Percentiles rank a stretch among this genome's conserved stretches.
Conservation (phyloP, 2,797 vertebrate species). For the Danio kyathit region DNA sequence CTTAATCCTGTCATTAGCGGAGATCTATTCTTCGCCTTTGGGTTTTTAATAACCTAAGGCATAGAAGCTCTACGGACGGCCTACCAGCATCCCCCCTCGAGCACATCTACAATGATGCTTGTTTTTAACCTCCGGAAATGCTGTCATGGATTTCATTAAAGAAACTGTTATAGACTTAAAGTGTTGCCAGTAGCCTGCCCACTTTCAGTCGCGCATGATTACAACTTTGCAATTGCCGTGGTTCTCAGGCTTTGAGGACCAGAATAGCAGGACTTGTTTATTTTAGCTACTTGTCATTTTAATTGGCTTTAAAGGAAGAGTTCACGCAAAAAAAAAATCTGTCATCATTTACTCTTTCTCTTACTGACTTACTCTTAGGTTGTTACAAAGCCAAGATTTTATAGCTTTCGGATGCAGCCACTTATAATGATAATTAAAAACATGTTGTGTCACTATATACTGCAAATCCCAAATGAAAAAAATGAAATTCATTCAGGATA, state of each 20-base stretch:
- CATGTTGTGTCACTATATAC: too few species aligned
- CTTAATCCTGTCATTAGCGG: constrained; percentile 61
- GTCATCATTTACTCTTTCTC: background rate
- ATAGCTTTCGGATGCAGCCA: too few species aligned
- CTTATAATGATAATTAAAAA: too few species aligned
- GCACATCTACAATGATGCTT: constrained; percentile 13
- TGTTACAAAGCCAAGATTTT: background rate
- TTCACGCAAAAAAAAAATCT: background rate
- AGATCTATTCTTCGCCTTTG: constrained; percentile 45
- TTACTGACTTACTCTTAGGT: background rate
- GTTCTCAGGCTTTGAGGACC: constrained; percentile 1
- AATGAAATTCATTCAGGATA: too few species aligned
- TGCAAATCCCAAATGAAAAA: too few species aligned
- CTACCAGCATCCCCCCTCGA: constrained; percentile 24
- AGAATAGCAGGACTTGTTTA: constrained; percentile 5
- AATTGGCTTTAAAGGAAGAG: constrained; percentile 10
- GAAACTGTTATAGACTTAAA: constrained; percentile 14
- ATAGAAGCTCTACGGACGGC: background rate
- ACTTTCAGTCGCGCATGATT: constrained; percentile 4
- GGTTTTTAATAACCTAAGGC: constrained; percentile 40
- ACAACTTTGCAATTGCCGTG: constrained; percentile 9
- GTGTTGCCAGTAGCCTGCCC: constrained; percentile 26
- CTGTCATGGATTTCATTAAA: constrained; percentile 30
- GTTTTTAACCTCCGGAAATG: constrained; percentile 35
- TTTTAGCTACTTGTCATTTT: background rate